Base-by-base conservation (phyloP, 2,797 vertebrate genomes). In the Graptemys geographica region DNA sequence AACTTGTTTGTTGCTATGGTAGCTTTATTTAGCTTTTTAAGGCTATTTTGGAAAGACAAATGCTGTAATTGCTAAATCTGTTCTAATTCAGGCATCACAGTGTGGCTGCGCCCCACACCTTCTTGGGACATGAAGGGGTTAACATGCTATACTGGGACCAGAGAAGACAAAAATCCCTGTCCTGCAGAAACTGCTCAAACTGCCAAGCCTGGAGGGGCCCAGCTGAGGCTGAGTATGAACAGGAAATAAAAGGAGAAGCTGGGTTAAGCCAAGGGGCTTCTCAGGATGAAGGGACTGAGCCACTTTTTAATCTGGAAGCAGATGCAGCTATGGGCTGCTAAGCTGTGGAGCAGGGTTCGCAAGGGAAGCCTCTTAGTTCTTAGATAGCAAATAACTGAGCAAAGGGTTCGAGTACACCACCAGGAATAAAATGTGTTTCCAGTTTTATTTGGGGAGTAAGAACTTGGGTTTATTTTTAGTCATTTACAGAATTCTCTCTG, bases 11-110 rank as follows among this genome's bases (percentile, higher is more conserved):
- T 94, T 94, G 56, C 90, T 94, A 31, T 23, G n/a, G 76, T 79
- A 83, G 56, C 84, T 94, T 93, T 95, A 92, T 59, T 82, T 81
- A 92, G 52, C 55, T 96, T 95, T 97, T 86, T 88, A 80, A 90
- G 92, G 86, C 81, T 93, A 37, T 91, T 93, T 91, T 52, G 59
- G 90, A 90, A 90, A 96, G 65, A 28, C 13, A 89, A 57, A 79
- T 4, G 49, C 83, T 79, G 27, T 93, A 86, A 92, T 57, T 95
- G 89, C 90, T 52, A 95, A 88, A 37, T 49, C 3, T 37, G 12
- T 53, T 86, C 80, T 84, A 95, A 93, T 86, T 93, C 65, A 90
- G 59, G 33, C 81, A n/a, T 8, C 8, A 41, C 5, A 31, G 15
- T 1, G 0, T 44, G 47, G 86, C 41, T 84, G 55, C 1, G 57